A percentile compares a stretch with the other conserved stretches of the same genome.
Evolutionary conservation across 2,113 vertebrate species (phyloP).

Genomic region (Trematomus loennbergii): DNA sequence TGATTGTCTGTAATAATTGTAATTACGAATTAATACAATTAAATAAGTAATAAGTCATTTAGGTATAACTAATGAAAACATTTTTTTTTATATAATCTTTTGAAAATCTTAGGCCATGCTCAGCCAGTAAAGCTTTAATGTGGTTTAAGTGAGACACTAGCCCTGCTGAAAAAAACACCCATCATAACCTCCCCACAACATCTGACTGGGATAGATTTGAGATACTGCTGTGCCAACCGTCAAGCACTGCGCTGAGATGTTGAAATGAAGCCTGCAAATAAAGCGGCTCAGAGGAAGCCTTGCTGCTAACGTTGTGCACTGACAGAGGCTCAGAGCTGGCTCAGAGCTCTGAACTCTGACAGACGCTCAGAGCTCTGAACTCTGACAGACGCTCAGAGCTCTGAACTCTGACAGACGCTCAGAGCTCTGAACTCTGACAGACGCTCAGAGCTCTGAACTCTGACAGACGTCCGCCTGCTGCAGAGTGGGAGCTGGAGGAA

Average conservation of each 20-base stretch:
- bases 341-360: too few species aligned
- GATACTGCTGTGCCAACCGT: not conserved
- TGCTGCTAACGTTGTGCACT: slow-evolving; percentile 30
- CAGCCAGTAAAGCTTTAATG: slow-evolving; percentile 36
- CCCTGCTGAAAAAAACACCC: slow-evolving; percentile 7
- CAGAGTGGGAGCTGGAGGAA: slow-evolving; percentile 74
- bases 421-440: slow-evolving; percentile 45
- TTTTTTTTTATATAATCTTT: too few species aligned
- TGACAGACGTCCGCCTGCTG: slow-evolving; percentile 61
- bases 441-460: slow-evolving; percentile 35
- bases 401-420: too few species aligned
- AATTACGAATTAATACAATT: too few species aligned
- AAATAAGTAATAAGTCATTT: too few species aligned
- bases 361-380: not conserved
- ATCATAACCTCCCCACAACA: not conserved
- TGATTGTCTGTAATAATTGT: too few species aligned
- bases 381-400: slow-evolving; percentile 54
- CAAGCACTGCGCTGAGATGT: not conserved
- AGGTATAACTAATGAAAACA: too few species aligned
- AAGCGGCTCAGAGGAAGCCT: slow-evolving; percentile 24
- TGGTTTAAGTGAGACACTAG: slow-evolving; percentile 40
- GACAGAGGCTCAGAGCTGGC: slow-evolving; percentile 28
- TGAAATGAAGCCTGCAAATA: not conserved
- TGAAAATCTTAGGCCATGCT: too few species aligned
- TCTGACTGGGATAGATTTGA: not conserved